Evolutionary conservation across 2,113 vertebrate genomes (phyloP), one percentile per base, ranked within the genome.

Genomic region (Poecile atricapillus): DNA sequence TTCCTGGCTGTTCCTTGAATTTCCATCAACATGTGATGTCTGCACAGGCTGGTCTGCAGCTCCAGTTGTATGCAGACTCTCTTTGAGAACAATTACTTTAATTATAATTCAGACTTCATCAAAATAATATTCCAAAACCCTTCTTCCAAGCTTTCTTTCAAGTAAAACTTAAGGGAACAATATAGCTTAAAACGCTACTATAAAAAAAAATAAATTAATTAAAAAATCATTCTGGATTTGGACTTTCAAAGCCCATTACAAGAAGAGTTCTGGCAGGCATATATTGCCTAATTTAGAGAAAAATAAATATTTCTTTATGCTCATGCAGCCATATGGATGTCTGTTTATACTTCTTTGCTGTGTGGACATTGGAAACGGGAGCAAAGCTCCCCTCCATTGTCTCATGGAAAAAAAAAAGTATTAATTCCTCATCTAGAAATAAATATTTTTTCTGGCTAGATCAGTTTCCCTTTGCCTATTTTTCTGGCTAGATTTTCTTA

Each of bases 21-120:
- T 82, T 59, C 22, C 1, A 1, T 56, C 1, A 0, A 17, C 2
- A 2, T 13, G 10, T 7, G 13, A 31, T 60, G 21, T 2, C 10
- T 8, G 56, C 52, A 62, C 22, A 41, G 10, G 6, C 8, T 56
- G 23, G 0, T 56, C 20, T 35, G 15, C 44, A 52, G 4, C 15
- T 56, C 11, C 43, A 46, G 20, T 17, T 49, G 46, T 41, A 21
- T 24, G 12, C 6, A 71, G 13, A 35, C 2, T 55, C 23, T 67
- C 6, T 20, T 83, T 63, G 44, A 27, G 41, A 24, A 9, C 33
- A 60, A 55, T 27, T 62, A 9, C 11, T 81, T 20, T 28, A 58
- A 41, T 37, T 22, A 6, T 24, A 46, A 50, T 59, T 79, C 43
- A 59, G 35, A 83, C 75, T 37, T 67, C 5, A 55, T 55, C 23